Base-by-base conservation (phyloP, 2,797 vertebrate genomes). In the Triplophysa yarkandensis region DNA sequence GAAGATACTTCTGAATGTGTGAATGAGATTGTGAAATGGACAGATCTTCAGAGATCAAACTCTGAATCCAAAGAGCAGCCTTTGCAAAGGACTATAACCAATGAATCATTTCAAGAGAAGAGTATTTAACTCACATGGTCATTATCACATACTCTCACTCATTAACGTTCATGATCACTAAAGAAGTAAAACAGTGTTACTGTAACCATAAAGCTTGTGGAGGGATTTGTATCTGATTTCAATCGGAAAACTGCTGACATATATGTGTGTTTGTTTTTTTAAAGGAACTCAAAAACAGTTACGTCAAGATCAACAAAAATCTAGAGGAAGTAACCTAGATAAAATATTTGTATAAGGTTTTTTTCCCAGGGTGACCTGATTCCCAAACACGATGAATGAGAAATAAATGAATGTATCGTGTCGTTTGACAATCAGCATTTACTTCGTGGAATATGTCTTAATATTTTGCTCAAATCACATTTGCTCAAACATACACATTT, bases 31-130 rank as follows among this genome's bases (percentile, higher is more conserved):
- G 27, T 39, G 54, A 21, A 63, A n/a, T n/a, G n/a, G n/a, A n/a
- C n/a, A n/a, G n/a, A n/a, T n/a, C n/a, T n/a, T n/a, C n/a, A n/a
- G n/a, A n/a, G n/a, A n/a, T n/a, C n/a, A n/a, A n/a, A n/a, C n/a
- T 3, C 44, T 41, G 54, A 85, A 4, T 61, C 86, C 0, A 97
- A 95, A 84, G 89, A 90, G 39, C 86, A 86, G 30, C 80, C 92
- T 7, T 89, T 96, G 41, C 93, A 95, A 69, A 94, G 95, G 84
- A 94, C 92, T 0, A 89, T 96, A 77, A 93, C 90, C 52, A 84
- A 85, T 2, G 90, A 93, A 86, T 84, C 89, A 9, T 68, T 90
- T 11, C 92, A 92, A 39, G 96, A 95, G 81, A 98, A 96, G 88
- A 94, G 94, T 80, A 97, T 98, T 86, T 97, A 88, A 25, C 25